Base-by-base conservation (phyloP, 2,797 vertebrate species). In the Acropternis orthonyx region DNA sequence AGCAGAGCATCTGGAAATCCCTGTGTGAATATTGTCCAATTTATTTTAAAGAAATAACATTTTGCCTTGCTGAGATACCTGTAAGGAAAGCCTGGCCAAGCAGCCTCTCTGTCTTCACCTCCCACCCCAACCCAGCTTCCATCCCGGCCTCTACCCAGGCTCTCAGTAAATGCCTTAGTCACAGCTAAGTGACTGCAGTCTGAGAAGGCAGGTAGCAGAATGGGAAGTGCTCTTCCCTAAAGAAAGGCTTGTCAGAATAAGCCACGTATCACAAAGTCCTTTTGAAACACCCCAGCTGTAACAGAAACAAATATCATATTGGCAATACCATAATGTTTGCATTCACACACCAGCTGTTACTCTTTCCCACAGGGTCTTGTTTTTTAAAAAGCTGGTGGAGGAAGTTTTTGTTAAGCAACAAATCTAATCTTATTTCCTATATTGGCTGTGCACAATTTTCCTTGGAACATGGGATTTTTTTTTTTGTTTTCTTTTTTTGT, bases 241-340 rank as follows among this genome's bases (percentile, higher is more conserved):
- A 89, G 69, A 63, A 67, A 86, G 55, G 4, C 19, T 58, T 36
- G 55, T 92, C 15, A 6, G 49, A 89, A 83, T 88, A 71, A 92
- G 21, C 36, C 5, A 28, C 36, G 41, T 72, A 65, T 41, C 4
- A 24, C 36, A 85, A 92, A 86, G 85, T 93, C 87, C 52, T 93
- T 75, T 59, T 88, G 48, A 96, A 97, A 44, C 78, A 59, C 30
- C 77, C 65, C 65, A 82, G 41, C 68, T 84, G 80, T 73, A 95
- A 89, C 73, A 75, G 95, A 95, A 97, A 95, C 88, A 95, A 95
- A 95, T 92, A 95, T 73, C 65, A 43, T 72, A 91, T 77, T 94
- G 93, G 49, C 69, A 88, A 79, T 88, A 75, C 85, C 63, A 7
- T 85, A 85, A 72, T 71, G 81, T 88, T 89, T 96, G 88, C 65